Percentiles rank a stretch among this genome's conserved stretches.
Evolutionary conservation across 2,888 invertebrate genomes (phyloP).

Genomic region (Rhagium mordax): DNA sequence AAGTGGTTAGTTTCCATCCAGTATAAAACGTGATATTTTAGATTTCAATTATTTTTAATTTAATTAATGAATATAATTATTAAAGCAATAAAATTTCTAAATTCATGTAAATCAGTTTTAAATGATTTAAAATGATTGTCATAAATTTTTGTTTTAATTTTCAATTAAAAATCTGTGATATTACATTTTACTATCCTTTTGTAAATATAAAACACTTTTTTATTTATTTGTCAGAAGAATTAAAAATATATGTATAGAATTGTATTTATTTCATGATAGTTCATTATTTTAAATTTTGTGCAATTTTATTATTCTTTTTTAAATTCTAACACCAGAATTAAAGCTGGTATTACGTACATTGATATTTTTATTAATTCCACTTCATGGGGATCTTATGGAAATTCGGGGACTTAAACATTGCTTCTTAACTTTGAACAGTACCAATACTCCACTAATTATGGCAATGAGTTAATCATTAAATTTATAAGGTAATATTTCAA

Average conservation of each 20-base stretch:
- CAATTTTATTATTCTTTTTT: too few relatives aligned
- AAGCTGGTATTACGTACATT: too few relatives aligned
- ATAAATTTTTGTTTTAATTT: not conserved
- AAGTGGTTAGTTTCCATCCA: too few relatives aligned
- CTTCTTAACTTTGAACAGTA: too few relatives aligned
- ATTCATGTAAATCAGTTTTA: not conserved
- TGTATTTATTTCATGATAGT: not conserved
- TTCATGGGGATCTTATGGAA: too few relatives aligned
- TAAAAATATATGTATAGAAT: not conserved
- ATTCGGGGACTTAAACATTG: too few relatives aligned
- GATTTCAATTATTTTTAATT: too few relatives aligned
- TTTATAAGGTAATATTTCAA: not conserved
- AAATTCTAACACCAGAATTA: too few relatives aligned
- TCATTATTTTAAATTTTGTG: not conserved
- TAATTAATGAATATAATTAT: too few relatives aligned
- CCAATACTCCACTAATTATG: not conserved
- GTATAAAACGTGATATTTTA: too few relatives aligned
- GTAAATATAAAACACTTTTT: not conserved
- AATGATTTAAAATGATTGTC: not conserved
- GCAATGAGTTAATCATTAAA: not conserved
- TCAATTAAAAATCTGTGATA: not conserved
- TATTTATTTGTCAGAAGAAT: not conserved
- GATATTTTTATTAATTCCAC: too few relatives aligned
- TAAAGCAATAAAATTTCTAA: too few relatives aligned
- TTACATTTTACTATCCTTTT: not conserved